A percentile compares a stretch with the other conserved stretches of the same genome.
phyloP scores from a whole-genome alignment of 2,797 vertebrate species.

The Paramormyrops hopkinsi region DNA sequence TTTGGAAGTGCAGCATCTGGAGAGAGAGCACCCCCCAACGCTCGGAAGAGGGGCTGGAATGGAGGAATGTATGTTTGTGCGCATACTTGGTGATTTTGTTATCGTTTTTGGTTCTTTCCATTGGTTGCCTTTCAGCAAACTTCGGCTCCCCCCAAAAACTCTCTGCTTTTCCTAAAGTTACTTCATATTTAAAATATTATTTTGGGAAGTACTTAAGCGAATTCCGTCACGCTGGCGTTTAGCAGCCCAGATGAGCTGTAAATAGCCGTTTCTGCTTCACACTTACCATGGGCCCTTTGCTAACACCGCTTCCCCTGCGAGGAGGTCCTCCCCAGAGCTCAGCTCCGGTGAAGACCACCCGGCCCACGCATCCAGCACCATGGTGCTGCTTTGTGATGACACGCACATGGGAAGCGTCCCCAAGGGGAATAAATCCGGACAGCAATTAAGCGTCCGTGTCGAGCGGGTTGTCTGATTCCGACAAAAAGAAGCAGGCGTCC shows the following conservation, averaged over 20 bases:
- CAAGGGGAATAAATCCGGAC: not conserved
- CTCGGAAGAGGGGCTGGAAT: not conserved
- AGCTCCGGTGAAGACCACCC: not conserved
- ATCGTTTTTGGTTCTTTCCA: not conserved
- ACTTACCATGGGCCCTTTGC: not conserved
- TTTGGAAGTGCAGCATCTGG: conserved; percentile 16
- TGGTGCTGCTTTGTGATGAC: not conserved
- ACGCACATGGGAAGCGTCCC: not conserved
- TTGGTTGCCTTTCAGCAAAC: not conserved
- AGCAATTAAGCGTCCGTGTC: not conserved
- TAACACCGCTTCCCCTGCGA: not conserved
- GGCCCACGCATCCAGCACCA: not conserved
- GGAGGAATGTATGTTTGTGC: not conserved
- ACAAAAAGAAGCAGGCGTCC: not conserved
- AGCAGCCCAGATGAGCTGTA: not conserved
- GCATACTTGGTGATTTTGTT: not conserved
- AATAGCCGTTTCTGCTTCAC: not conserved
- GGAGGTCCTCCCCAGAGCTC: not conserved
- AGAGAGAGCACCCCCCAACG: not conserved
- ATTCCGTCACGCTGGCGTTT: not conserved
- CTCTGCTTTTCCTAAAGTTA: not conserved
- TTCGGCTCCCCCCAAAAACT: not conserved
- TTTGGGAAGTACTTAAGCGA: not conserved
- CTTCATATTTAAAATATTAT: not conserved
- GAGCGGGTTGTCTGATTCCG: not conserved